Evolutionary conservation across 2,888 invertebrate species (phyloP).

Genomic region (Coleophora deauratella): DNA sequence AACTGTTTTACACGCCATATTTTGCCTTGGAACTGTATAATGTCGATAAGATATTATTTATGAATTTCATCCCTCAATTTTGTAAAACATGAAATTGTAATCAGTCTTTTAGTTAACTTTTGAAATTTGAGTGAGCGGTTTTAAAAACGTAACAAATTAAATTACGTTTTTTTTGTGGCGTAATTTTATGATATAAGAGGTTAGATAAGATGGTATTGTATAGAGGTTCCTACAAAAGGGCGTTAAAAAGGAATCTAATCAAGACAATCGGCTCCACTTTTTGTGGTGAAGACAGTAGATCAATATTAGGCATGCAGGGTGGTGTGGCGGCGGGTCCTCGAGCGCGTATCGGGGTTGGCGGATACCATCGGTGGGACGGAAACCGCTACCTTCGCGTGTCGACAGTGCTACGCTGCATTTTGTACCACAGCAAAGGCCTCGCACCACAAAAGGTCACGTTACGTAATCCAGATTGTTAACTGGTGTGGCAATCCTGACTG

Average conservation of each 20-base stretch:
- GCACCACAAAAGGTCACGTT: constrained; percentile 8
- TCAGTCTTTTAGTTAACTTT: no score
- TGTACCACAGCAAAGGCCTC: constrained; percentile 3
- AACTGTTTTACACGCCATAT: constrained; percentile 43
- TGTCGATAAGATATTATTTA: constrained; percentile 17
- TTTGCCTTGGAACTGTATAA: constrained; percentile 41
- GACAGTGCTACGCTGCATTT: constrained; percentile 13
- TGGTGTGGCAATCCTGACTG: background rate
- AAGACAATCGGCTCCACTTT: background rate
- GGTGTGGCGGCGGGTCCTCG: no score
- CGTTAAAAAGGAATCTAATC: background rate
- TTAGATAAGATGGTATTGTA: no score
- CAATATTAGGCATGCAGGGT: no score
- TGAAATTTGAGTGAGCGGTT: no score
- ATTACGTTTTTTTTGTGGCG: no score
- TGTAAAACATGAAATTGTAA: no score
- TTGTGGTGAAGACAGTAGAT: no score
- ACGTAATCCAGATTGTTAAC: constrained; percentile 3
- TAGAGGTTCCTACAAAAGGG: background rate
- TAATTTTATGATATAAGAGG: no score
- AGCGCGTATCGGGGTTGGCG: constrained; percentile 2
- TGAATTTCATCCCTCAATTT: background rate
- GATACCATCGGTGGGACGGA: constrained; percentile 17
- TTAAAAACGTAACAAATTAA: no score
- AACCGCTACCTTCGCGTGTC: constrained; percentile 13